Base-by-base conservation (phyloP, 2,888 invertebrate genomes). In the Apeira syringaria region DNA sequence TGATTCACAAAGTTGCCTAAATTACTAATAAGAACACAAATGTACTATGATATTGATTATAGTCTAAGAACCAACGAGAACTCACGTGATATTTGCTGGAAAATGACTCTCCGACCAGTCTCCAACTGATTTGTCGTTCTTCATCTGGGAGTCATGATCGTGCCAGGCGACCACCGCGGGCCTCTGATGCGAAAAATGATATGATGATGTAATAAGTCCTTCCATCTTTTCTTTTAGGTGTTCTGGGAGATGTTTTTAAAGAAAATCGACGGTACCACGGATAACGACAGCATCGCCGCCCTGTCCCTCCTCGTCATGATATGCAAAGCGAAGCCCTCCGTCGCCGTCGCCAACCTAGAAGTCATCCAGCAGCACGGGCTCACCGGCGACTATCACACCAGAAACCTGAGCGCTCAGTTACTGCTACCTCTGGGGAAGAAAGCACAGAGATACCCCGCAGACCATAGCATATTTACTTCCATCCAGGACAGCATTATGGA, bases 181-280 rank as follows among this genome's bases (percentile, higher is more conserved):
- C n/a, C n/a, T n/a, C n/a, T n/a, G n/a, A n/a, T n/a, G n/a, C n/a
- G n/a, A n/a, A n/a, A n/a, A n/a, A n/a, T n/a, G n/a, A n/a, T n/a
- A n/a, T n/a, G n/a, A n/a, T n/a, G n/a, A n/a, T n/a, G n/a, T n/a
- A n/a, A n/a, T n/a, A n/a, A n/a, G n/a, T n/a, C n/a, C n/a, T 17
- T 12, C 18, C 32, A 46, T 44, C 18, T 15, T 20, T 20, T 5
- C 7, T 36, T 13, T 12, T 86, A 96, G 91, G 92, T 96, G 6
- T 87, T 98, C 45, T 98, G 97, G 95, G 95, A 97, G 77, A 93
- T 93, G 63, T 97, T 96, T 69, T 92, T 96, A 0, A 91, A 94
- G 61, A 94, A 94, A 68, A 87, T 93, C 6, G 92, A 94, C 25
- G 92, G 93, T 2, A 94, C 94, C 0, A 92, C 93, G 0, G 91